Conservation (phyloP, 2,113 vertebrate species). For the Paradisaea rubra region DNA sequence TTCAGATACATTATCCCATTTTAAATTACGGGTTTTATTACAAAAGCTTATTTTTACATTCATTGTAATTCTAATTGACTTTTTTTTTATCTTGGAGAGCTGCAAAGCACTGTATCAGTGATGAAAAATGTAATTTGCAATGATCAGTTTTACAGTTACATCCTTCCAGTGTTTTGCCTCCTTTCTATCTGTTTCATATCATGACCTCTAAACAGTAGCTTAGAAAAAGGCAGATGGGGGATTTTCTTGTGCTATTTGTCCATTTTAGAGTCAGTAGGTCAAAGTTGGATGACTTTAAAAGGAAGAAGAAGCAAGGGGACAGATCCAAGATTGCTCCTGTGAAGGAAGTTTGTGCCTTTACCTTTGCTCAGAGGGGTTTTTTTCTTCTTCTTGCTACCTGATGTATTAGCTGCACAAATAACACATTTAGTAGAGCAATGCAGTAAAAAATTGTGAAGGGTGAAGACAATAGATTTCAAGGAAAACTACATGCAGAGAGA, state of each 20-base stretch:
- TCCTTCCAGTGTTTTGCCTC: constrained; percentile 9
- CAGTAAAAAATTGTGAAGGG: constrained; percentile 29
- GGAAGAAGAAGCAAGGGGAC: background rate
- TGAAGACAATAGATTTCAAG: constrained; percentile 63
- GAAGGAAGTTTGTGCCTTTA: constrained; percentile 40
- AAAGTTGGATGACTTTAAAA: constrained; percentile 25
- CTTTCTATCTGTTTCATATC: background rate
- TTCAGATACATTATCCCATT: constrained; percentile 57
- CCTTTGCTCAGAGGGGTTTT: background rate
- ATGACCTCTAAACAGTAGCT: background rate
- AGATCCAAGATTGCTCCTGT: background rate
- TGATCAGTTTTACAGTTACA: constrained; percentile 28
- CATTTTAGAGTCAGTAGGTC: constrained; percentile 39
- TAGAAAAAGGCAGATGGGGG: background rate
- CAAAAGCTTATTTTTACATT: constrained; percentile 61
- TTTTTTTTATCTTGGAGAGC: constrained; percentile 46
- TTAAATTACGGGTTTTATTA: constrained; percentile 60
- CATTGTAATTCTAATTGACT: constrained; percentile 62
- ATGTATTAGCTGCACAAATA: constrained; percentile 15
- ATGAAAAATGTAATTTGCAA: constrained; percentile 61
- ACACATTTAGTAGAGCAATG: constrained; percentile 34
- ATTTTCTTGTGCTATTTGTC: background rate
- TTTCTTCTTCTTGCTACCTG: background rate
- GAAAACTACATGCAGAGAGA: constrained; percentile 61
- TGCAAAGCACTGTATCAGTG: constrained; percentile 33